These are phyloP conservation scores for Xiphias gladius DNA, from an alignment of 2,113 vertebrate species.

Conservation along the genomic window DNA sequence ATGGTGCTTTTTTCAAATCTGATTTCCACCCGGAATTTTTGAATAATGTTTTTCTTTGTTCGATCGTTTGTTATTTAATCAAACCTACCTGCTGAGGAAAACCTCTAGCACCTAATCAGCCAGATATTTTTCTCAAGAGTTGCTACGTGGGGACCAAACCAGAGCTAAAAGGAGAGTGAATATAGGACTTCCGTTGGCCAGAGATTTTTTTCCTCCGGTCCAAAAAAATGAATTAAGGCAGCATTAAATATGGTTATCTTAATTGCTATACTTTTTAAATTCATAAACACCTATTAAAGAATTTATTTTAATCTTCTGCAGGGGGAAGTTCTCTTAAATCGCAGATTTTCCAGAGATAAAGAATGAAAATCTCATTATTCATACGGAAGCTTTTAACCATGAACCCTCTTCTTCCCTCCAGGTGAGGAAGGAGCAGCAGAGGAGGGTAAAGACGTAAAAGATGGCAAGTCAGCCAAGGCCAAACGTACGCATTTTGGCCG, in stretches of 20 bases:
- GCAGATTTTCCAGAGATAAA: background rate
- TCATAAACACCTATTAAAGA: no score
- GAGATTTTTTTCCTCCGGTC: no score
- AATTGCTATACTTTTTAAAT: no score
- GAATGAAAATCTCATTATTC: background rate
- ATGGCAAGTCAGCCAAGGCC: slow-evolving; percentile 82
- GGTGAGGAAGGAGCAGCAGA: slow-evolving; percentile 78
- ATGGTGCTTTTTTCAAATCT: background rate
- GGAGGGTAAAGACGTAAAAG: slow-evolving; percentile 82
- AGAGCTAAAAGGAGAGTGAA: no score
- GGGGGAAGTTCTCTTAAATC: background rate
- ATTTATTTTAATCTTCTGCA: background rate
- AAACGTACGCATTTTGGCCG: slow-evolving; percentile 85
- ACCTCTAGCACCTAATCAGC: no score
- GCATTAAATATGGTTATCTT: background rate
- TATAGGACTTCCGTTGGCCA: no score
- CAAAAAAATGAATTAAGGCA: background rate
- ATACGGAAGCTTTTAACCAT: background rate
- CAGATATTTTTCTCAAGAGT: no score
- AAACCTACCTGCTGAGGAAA: no score
- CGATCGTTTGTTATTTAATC: no score
- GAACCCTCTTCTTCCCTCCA: slow-evolving; percentile 37
- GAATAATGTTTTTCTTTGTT: no score
- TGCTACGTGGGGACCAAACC: no score
- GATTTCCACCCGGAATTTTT: no score